phyloP scores from a whole-genome alignment of 2,797 vertebrate genomes.

The Notamacropus eugenii region DNA sequence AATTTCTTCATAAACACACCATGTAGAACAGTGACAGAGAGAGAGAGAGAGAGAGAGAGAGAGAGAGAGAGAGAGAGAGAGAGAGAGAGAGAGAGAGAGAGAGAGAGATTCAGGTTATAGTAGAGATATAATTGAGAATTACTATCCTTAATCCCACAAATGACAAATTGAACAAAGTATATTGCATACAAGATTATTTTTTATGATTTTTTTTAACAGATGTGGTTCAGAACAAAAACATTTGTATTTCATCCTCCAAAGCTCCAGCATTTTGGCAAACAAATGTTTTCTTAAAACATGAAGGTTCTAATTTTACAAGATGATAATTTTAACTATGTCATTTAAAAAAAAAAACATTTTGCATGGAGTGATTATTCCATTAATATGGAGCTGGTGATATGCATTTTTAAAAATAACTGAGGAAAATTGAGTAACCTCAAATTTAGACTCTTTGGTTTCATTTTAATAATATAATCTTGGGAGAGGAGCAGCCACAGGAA shows the following conservation, averaged over 20 bases:
- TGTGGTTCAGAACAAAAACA: conserved; percentile 72
- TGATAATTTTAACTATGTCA: neutral
- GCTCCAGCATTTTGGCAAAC: conserved; percentile 69
- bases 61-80: neutral
- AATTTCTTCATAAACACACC: conserved; percentile 51
- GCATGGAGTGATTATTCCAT: neutral
- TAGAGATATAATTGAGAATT: conserved; percentile 67
- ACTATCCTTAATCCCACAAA: conserved; percentile 68
- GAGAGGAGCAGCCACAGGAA: conserved; percentile 8
- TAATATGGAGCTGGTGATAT: neutral
- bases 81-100: neutral
- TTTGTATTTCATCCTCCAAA: conserved; percentile 60
- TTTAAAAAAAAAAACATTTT: neutral
- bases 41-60: too few species aligned
- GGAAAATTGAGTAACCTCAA: neutral
- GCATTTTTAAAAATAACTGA: neutral
- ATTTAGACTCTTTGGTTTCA: conserved; percentile 55
- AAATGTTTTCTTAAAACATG: conserved; percentile 68
- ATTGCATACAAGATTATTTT: conserved; percentile 63
- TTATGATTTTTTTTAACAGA: conserved; percentile 59
- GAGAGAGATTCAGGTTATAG: conserved; percentile 66
- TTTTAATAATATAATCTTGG: conserved; percentile 21
- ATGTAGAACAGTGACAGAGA: conserved; percentile 3
- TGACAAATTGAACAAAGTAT: conserved; percentile 69
- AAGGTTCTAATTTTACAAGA: conserved; percentile 58